Percentiles rank a stretch among this genome's conserved stretches.
These are phyloP conservation scores for Erebia palarica DNA, from an alignment of 2,888 invertebrate genomes.

Conservation along the genomic window DNA sequence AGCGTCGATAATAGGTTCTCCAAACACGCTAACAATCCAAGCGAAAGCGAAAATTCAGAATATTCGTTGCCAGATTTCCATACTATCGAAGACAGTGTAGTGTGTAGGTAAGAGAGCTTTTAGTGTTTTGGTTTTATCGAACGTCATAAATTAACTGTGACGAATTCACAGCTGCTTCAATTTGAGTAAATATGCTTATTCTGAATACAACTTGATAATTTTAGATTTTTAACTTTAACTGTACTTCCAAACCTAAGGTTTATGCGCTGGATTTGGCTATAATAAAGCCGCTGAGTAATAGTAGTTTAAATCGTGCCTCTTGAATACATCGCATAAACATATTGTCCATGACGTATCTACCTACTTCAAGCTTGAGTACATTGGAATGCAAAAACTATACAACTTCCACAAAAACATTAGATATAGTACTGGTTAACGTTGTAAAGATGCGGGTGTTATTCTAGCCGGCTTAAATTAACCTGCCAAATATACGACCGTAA, in stretches of 20 bases:
- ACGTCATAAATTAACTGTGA: not conserved
- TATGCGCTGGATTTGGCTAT: not conserved
- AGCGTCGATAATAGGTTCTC: slow-evolving; percentile 42
- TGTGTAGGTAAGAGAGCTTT: slow-evolving; percentile 11
- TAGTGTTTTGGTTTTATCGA: not conserved
- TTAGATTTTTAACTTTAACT: not conserved
- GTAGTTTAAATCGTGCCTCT: slow-evolving; percentile 6
- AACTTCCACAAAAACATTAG: slow-evolving; percentile 8
- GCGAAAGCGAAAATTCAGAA: slow-evolving; percentile 59
- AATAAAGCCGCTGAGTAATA: not conserved
- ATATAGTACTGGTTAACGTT: not conserved
- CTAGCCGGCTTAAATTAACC: not conserved
- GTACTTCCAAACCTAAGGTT: not conserved
- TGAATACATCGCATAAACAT: slow-evolving; percentile 10
- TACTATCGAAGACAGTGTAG: slow-evolving; percentile 18
- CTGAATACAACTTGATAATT: not conserved
- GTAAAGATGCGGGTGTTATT: slow-evolving; percentile 10
- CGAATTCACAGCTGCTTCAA: not conserved
- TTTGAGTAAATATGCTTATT: not conserved
- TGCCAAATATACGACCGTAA: not conserved
- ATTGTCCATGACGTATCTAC: slow-evolving; percentile 4
- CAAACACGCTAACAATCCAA: slow-evolving; percentile 46
- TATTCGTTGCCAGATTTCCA: slow-evolving; percentile 33
- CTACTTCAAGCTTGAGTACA: slow-evolving; percentile 18
- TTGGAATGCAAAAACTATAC: slow-evolving; percentile 19